Evolutionary conservation across 2,797 vertebrate species (phyloP).

Genomic region (Acanthiza pusilla): DNA sequence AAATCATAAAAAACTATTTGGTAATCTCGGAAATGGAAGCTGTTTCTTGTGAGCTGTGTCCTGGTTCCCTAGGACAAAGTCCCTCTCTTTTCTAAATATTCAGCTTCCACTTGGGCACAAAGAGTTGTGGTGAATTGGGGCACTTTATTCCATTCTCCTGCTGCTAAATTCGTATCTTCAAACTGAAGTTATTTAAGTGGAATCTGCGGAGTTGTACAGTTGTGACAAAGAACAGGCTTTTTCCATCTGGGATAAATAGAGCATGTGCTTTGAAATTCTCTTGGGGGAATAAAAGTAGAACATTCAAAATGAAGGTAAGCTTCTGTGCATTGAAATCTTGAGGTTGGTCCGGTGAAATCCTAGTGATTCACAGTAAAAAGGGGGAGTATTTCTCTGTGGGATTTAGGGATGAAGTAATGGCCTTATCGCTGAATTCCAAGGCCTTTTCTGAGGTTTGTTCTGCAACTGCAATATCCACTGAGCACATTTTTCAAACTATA

Average conservation of each 20-base stretch:
- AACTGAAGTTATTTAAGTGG: neutral
- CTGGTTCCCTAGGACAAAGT: neutral
- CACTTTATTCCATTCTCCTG: neutral
- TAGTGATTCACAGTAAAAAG: neutral
- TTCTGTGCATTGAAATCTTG: neutral
- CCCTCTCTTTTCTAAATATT: neutral
- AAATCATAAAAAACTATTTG: neutral
- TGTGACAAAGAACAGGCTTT: conserved; percentile 15
- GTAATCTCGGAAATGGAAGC: neutral
- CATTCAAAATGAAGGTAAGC: neutral
- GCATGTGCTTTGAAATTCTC: neutral
- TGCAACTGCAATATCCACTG: neutral
- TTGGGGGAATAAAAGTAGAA: neutral
- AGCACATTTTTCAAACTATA: neutral
- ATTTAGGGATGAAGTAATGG: neutral
- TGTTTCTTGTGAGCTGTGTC: neutral
- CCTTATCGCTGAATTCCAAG: neutral
- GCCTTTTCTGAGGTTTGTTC: neutral
- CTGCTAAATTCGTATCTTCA: neutral
- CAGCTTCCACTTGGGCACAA: neutral
- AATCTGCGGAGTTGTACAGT: neutral
- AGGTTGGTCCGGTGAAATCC: neutral
- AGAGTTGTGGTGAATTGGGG: neutral
- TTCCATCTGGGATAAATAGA: conserved; percentile 2
- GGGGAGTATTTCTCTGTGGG: neutral